Base-by-base conservation (phyloP, 2,113 vertebrate genomes). In the Ammodytes dubius region DNA sequence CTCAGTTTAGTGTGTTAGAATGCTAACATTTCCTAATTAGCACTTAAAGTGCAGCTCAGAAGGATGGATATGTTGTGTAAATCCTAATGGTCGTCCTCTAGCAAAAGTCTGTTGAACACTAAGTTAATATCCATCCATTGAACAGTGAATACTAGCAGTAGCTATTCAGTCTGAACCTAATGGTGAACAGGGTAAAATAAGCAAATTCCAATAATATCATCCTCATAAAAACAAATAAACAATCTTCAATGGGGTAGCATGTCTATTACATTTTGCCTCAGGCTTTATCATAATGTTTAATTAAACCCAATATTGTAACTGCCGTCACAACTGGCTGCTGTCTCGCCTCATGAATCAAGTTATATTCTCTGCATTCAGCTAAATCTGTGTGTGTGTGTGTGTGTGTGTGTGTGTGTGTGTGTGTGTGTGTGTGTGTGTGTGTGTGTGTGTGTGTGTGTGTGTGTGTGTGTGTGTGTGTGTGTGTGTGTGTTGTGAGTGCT, bases 261-360 rank as follows among this genome's bases (percentile, higher is more conserved):
- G 19, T 9, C 39, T 15, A 65, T 79, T 70, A 17, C 53, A 59
- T 77, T 42, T 75, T 73, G 35, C n/a, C 79, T 83, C 12, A 69
- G 50, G 46, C 12, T 4, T 70, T 63, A 45, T 72, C 6, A 72
- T 63, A 72, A 81, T 69, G 49, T 85, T 87, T 86, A 58, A 80
- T 82, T 56, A 75, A 80, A 77, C 4, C 72, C 42, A 49, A 37
- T 54, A 9, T 52, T 50, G 53, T 65, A 64, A 83, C 72, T 72
- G 53, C 57, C 47, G 66, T 7, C 46, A 60, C 60, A 72, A 68
- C 47, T 42, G 35, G 43, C 56, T 61, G 15, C 76, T 64, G 72
- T 49, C 76, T 75, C 8, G 7, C 74, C 40, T 78, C 73, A 81
- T 79, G 59, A 87, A 88, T 83, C 61, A 35, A 79, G 49, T 76